Evolutionary conservation across 2,113 vertebrate genomes (phyloP).

Genomic region (Cyprinodon tularosa): DNA sequence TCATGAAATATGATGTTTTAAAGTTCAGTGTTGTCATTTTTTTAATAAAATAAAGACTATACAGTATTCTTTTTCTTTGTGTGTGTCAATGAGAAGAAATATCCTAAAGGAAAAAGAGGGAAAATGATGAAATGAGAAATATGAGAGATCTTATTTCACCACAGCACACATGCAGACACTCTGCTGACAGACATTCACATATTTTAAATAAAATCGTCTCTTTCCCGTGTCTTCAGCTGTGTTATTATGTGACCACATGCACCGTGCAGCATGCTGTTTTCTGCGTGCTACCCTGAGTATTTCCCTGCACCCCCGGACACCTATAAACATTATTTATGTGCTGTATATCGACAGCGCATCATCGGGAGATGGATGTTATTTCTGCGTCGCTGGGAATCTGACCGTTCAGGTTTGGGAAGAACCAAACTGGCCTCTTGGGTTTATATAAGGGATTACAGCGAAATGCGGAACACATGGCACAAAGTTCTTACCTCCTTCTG

Average conservation of each 20-base stretch:
- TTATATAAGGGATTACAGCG: constrained; percentile 64
- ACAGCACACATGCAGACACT: constrained; percentile 19
- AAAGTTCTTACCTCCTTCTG: constrained; percentile 53
- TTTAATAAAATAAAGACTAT: not conserved
- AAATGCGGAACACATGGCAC: constrained; percentile 78
- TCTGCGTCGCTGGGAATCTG: constrained; percentile 25
- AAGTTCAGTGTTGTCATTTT: constrained; percentile 61
- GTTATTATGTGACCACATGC: constrained; percentile 60
- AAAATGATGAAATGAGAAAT: constrained; percentile 45
- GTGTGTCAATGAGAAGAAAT: constrained; percentile 21
- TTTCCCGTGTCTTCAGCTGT: constrained; percentile 66
- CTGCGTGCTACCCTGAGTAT: not conserved
- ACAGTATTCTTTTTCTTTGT: constrained; percentile 14
- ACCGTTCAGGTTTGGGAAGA: constrained; percentile 33
- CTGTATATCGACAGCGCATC: constrained; percentile 33
- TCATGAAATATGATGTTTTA: constrained; percentile 81
- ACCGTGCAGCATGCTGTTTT: constrained; percentile 10
- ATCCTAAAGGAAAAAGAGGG: constrained; percentile 16
- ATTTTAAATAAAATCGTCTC: constrained; percentile 66
- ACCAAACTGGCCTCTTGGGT: constrained; percentile 34
- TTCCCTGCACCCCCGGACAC: constrained; percentile 38
- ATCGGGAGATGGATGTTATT: constrained; percentile 32
- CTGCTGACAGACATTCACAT: constrained; percentile 60
- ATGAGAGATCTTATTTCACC: constrained; percentile 43
- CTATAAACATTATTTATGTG: constrained; percentile 58